Evolutionary conservation across 1,140 invertebrate species (phyloP).

Genomic region (Pseudomyrmex gracilis): DNA sequence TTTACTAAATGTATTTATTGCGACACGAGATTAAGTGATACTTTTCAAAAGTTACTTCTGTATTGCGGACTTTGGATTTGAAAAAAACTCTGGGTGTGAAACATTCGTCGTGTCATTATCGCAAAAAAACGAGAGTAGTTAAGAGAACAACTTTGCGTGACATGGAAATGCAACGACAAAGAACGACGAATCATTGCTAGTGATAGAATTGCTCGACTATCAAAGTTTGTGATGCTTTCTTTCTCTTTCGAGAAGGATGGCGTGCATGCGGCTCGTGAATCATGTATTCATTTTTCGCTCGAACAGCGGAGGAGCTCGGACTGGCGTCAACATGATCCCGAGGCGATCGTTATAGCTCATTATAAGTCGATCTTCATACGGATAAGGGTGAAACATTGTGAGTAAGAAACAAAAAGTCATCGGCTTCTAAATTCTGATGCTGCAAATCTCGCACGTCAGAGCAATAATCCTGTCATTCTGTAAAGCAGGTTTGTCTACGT

Average conservation of each 20-base stretch:
- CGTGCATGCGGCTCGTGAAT: slow-evolving; percentile 79
- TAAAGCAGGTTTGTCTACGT: neutral
- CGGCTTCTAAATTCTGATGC: slow-evolving; percentile 69
- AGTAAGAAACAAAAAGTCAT: slow-evolving; percentile 72
- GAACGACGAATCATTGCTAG: slow-evolving; percentile 34
- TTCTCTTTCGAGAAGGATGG: slow-evolving; percentile 63
- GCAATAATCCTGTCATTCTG: slow-evolving; percentile 10
- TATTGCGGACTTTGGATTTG: slow-evolving; percentile 2
- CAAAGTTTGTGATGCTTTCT: slow-evolving; percentile 58
- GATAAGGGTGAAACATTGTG: slow-evolving; percentile 69
- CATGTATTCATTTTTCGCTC: slow-evolving; percentile 80
- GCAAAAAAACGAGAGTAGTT: neutral
- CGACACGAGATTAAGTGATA: neutral
- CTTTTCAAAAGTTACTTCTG: neutral
- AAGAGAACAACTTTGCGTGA: slow-evolving; percentile 29
- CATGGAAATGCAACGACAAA: slow-evolving; percentile 41
- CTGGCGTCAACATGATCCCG: slow-evolving; percentile 77
- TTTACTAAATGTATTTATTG: neutral
- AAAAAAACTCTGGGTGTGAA: slow-evolving; percentile 9
- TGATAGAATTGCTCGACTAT: slow-evolving; percentile 56
- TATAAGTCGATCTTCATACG: slow-evolving; percentile 76
- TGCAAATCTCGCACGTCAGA: slow-evolving; percentile 2
- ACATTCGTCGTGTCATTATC: slow-evolving; percentile 20
- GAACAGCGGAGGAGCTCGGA: slow-evolving; percentile 63
- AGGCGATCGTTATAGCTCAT: slow-evolving; percentile 81